Conservation (phyloP, 2,113 vertebrate genomes). For the Notiomystis cincta region DNA sequence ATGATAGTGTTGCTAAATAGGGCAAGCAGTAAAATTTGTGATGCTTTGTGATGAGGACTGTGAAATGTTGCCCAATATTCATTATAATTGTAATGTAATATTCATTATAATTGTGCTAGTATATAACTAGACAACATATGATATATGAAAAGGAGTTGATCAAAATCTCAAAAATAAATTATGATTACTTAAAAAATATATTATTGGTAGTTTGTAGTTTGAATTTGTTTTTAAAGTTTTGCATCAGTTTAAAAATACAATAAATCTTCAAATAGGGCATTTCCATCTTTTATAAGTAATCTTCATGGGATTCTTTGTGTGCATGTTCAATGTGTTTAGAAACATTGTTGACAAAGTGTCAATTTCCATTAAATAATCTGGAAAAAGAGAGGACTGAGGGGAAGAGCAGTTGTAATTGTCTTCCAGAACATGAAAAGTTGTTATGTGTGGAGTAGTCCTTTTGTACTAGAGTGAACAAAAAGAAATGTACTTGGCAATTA, state of each 20-base stretch:
- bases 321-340: not conserved
- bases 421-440: not conserved
- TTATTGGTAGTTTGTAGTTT: not conserved
- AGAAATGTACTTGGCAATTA: fast-evolving
- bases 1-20: not conserved
- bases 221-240: not conserved
- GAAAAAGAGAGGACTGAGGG: not conserved
- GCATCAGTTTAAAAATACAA: not conserved
- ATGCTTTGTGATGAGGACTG: not conserved
- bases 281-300: not conserved
- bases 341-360: not conserved
- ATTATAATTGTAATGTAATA: not conserved
- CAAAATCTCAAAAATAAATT: not conserved
- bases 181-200: not conserved
- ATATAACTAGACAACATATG: not conserved
- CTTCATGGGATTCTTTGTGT: not conserved
- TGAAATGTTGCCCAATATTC: not conserved
- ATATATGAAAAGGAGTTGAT: not conserved
- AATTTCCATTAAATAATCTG: not conserved
- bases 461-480: not conserved
- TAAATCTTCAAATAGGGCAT: not conserved
- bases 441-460: not conserved
- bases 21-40: not conserved
- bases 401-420: not conserved
- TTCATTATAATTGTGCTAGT: not conserved